phyloP scores from a whole-genome alignment of 2,113 vertebrate genomes.

The Pseudonaja textilis region DNA sequence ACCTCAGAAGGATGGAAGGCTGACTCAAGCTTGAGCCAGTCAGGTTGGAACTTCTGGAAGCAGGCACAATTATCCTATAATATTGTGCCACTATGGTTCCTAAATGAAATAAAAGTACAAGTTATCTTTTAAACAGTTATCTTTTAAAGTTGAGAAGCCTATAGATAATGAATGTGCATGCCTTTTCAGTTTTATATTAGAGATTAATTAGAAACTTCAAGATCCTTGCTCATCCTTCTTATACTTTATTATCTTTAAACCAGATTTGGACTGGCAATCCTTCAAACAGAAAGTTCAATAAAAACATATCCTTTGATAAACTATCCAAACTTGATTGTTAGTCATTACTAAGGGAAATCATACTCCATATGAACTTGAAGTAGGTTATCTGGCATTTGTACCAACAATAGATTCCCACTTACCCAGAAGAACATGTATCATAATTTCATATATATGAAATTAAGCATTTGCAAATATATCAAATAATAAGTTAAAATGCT shows the following conservation, averaged over 20 bases:
- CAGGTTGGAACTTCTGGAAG: too few species aligned
- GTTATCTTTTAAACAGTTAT: neutral
- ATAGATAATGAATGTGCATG: neutral
- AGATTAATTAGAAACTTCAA: neutral
- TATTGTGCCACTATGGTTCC: too few species aligned
- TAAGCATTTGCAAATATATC: neutral
- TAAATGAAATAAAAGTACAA: neutral
- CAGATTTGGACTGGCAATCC: neutral
- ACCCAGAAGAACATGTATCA: too few species aligned
- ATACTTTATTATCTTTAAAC: neutral
- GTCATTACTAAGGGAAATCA: neutral
- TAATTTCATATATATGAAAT: too few species aligned
- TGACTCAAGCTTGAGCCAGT: too few species aligned
- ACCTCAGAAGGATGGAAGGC: too few species aligned
- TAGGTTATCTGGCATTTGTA: neutral
- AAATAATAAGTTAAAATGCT: neutral
- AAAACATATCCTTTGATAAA: neutral
- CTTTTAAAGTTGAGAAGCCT: neutral
- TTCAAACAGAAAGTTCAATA: neutral
- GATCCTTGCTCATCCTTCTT: neutral
- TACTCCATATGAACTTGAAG: neutral
- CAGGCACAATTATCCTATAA: too few species aligned
- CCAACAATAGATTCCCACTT: neutral
- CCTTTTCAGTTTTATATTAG: neutral
- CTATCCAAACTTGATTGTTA: neutral